Percentiles rank a stretch among this genome's conserved stretches.
These are phyloP conservation scores for Andinoacara biseriatus DNA, from an alignment of 2,113 vertebrate species.

Conservation along the genomic window DNA sequence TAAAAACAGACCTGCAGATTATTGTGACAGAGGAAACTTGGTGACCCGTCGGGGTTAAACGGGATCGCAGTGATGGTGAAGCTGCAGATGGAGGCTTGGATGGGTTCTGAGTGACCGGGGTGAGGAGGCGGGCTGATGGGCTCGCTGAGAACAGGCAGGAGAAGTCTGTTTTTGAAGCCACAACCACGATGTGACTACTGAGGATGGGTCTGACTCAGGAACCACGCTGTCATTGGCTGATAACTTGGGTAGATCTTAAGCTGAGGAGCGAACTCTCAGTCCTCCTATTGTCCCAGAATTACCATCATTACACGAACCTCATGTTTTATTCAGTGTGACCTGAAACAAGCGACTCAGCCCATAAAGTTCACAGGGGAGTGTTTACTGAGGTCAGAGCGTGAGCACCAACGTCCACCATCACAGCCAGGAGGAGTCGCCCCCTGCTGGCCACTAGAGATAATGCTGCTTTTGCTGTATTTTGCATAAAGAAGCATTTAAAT, in stretches of 20 bases:
- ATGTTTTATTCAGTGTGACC: neutral
- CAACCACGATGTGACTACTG: neutral
- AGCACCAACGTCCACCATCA: accelerated
- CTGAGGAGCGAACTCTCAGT: neutral
- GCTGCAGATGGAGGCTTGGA: no score
- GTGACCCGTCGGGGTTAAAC: no score
- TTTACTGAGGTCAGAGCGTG: neutral
- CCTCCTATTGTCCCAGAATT: neutral
- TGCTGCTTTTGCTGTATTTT: neutral
- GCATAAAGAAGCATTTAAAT: neutral
- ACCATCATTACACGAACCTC: accelerated
- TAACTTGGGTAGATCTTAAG: neutral
- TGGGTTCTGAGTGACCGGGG: no score
- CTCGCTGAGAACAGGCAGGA: no score
- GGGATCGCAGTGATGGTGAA: no score
- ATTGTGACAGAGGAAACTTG: neutral
- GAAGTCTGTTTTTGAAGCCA: neutral
- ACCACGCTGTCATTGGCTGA: no score
- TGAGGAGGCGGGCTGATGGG: no score
- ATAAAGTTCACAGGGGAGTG: accelerated
- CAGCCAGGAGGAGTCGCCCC: neutral
- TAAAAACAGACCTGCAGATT: neutral
- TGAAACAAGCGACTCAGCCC: neutral
- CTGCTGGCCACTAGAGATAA: neutral
- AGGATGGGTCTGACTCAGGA: neutral